phyloP scores from a whole-genome alignment of 2,888 invertebrate species.

The Micropterix aruncella region DNA sequence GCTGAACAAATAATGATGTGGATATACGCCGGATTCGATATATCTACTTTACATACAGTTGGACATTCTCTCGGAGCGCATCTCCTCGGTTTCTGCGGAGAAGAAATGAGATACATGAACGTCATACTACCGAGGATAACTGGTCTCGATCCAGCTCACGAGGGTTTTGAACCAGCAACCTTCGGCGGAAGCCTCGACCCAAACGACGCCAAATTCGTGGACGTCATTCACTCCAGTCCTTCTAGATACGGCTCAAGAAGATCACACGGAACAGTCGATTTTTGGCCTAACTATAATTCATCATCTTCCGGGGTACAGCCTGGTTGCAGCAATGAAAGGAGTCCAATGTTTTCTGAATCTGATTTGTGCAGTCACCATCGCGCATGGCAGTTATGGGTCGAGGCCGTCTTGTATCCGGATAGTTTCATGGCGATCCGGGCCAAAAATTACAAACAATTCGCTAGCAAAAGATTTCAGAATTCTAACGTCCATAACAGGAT shows the following conservation, averaged over 20 bases:
- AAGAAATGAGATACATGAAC: constrained; percentile 19
- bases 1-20: constrained; percentile 22
- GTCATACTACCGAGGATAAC: constrained; percentile 31
- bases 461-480: constrained; percentile 11
- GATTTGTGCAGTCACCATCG: constrained; percentile 44
- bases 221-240: constrained; percentile 53
- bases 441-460: constrained; percentile 25
- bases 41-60: constrained; percentile 23
- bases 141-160: constrained; percentile 42
- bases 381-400: constrained; percentile 42
- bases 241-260: constrained; percentile 38
- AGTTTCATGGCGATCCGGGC: constrained; percentile 32
- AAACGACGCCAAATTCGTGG: constrained; percentile 40
- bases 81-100: constrained; percentile 27
- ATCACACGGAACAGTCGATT: constrained; percentile 37
- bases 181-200: constrained; percentile 25
- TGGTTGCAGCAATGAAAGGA: constrained; percentile 29
- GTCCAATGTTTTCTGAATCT: constrained; percentile 15
- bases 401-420: constrained; percentile 28
- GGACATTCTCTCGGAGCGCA: constrained; percentile 35
- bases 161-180: constrained; percentile 31
- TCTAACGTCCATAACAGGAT: background rate
- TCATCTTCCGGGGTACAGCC: constrained; percentile 26
- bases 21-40: constrained; percentile 20
- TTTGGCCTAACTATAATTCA: constrained; percentile 43